Conservation (phyloP, 2,888 invertebrate species). For the Temnothorax rugatulus region DNA sequence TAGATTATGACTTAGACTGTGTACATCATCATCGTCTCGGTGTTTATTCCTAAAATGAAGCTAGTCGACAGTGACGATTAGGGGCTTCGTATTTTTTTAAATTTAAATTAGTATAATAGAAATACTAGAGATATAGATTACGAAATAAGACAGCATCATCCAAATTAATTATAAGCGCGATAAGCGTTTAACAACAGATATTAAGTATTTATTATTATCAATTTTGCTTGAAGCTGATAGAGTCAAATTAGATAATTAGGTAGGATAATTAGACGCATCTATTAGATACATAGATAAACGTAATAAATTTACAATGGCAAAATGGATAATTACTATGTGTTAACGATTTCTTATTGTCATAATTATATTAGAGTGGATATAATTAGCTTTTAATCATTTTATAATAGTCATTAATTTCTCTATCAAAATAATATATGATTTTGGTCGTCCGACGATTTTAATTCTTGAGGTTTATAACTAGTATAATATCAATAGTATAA, state of each 20-base stretch:
- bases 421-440: background rate
- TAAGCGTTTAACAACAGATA: background rate
- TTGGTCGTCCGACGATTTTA: background rate
- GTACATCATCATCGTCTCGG: background rate
- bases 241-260: background rate
- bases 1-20: conserved; percentile 23
- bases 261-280: background rate
- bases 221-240: background rate
- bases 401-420: background rate
- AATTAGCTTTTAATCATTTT: background rate
- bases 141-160: background rate
- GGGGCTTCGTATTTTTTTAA: background rate
- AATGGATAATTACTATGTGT: too few relatives aligned
- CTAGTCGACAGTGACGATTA: background rate
- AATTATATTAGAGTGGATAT: background rate
- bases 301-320: background rate
- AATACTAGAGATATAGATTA: background rate
- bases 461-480: background rate
- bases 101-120: background rate
- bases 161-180: background rate
- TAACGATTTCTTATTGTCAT: background rate
- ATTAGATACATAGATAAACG: background rate
- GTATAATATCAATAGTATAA: background rate
- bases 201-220: conserved; percentile 21
- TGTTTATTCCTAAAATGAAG: background rate